Base-by-base conservation (phyloP, 2,113 vertebrate species). In the Elgaria multicarinata region DNA sequence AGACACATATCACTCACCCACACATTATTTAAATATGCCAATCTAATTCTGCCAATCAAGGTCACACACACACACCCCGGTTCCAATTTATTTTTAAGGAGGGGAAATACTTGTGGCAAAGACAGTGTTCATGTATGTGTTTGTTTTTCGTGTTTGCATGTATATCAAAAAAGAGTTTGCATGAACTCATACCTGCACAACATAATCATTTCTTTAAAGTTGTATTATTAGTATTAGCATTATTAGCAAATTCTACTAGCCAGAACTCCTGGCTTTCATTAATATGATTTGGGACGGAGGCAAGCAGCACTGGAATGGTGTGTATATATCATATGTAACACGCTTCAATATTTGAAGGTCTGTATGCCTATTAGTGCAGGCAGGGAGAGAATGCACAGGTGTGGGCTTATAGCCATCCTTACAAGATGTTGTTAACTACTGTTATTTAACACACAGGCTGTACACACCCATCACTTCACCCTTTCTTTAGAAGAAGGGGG, bases 381-480 rank as follows among this genome's bases (percentile, higher is more conserved):
- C 69, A 46, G 33, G 16, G 28, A 72, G 22, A 24, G 50, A 44
- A 82, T 13, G 12, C 44, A 33, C 26, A 81, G 78, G 67, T 80
- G 36, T 62, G 58, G 4, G 18, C 9, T 14, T 58, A n/a, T n/a
- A n/a, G 36, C 22, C 2, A 31, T 8, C 22, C 0, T 14, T 67
- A 36, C 58, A 33, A 50, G 33, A 89, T 87, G 20, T 76, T 55
- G 85, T 67, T 66, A 90, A 90, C 76, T 78, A 28, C 78, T 89
- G 87, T 78, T 36, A 42, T 89, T 26, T 67, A 36, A 36, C 44
- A 33, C 16, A 50, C 18, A 36, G 76, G 42, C 69, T 1, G 50
- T 62, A 53, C 13, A 75, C 22, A 46, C 6, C 80, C 87, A 44
- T 75, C 39, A 50, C 39, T 89, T 82, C 33, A 14, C 36, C 22